These are phyloP conservation scores for Magallana gigas DNA, from an alignment of 1,140 invertebrate species.

Conservation along the genomic window DNA sequence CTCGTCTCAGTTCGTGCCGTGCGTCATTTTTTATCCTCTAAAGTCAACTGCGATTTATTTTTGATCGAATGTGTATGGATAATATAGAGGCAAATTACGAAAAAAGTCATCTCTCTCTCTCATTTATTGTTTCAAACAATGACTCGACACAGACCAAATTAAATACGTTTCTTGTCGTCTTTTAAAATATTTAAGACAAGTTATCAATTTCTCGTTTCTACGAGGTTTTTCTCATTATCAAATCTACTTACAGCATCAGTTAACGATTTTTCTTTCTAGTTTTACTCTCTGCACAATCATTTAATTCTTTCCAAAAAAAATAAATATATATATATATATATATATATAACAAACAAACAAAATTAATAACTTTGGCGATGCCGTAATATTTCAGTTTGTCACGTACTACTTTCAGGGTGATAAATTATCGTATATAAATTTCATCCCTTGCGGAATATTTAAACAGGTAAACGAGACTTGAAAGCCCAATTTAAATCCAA, in stretches of 20 bases:
- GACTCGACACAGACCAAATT: not conserved
- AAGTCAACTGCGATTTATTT: not conserved
- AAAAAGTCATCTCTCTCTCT: slow-evolving; percentile 24
- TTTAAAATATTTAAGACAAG: slow-evolving; percentile 20
- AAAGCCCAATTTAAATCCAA: slow-evolving; percentile 29
- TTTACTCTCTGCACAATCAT: not conserved
- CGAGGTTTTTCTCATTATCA: not conserved
- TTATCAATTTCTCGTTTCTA: too few species aligned
- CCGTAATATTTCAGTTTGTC: not conserved
- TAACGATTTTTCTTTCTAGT: not conserved
- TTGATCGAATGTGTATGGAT: slow-evolving; percentile 25
- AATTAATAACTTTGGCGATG: not conserved
- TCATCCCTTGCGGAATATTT: slow-evolving; percentile 30
- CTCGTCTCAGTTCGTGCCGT: slow-evolving; percentile 38
- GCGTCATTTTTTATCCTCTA: slow-evolving; percentile 39
- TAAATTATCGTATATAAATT: slow-evolving; percentile 33
- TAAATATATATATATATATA: not conserved
- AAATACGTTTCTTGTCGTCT: slow-evolving; percentile 17
- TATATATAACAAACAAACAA: too few species aligned
- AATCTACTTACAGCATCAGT: not conserved
- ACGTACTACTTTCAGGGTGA: slow-evolving; percentile 10
- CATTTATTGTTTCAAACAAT: slow-evolving; percentile 1
- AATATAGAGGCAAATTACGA: not conserved
- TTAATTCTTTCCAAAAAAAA: not conserved
- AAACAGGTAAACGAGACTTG: slow-evolving; percentile 22